Conservation (phyloP, 2,113 vertebrate genomes). For the Phasianus colchicus region DNA sequence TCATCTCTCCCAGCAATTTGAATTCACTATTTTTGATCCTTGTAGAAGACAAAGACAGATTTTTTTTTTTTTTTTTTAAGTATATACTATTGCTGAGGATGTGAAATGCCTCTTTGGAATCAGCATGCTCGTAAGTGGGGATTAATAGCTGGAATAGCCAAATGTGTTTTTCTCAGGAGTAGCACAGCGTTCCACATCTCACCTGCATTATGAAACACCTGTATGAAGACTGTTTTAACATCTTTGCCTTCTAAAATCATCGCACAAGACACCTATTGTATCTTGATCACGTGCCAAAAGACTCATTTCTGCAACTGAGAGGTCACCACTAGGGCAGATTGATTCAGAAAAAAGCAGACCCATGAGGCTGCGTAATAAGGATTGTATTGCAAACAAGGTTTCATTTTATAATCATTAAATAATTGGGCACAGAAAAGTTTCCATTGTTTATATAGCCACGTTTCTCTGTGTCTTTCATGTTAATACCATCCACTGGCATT, state of each 20-base stretch:
- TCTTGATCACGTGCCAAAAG: conserved; percentile 73
- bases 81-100: conserved; percentile 12
- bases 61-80: not conserved
- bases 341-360: conserved; percentile 52
- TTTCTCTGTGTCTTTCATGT: conserved; percentile 17
- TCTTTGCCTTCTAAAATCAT: conserved; percentile 68
- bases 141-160: conserved; percentile 28
- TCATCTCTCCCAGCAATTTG: conserved; percentile 1
- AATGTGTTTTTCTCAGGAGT: conserved; percentile 64
- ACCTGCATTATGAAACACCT: not conserved
- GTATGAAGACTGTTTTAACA: conserved; percentile 44
- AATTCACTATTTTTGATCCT: conserved; percentile 41
- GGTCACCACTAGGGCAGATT: conserved; percentile 30
- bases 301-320: conserved; percentile 62
- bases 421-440: conserved; percentile 1
- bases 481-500: conserved; percentile 17
- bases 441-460: conserved; percentile 49
- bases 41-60: conserved; percentile 42
- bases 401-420: conserved; percentile 40
- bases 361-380: conserved; percentile 58
- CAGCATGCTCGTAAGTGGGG: conserved; percentile 40
- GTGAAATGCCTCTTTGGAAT: conserved; percentile 34
- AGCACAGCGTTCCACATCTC: conserved; percentile 49
- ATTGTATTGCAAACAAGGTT: conserved; percentile 44
- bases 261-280: conserved; percentile 53